Evolutionary conservation across 2,888 invertebrate species (phyloP), one percentile per base, ranked within the genome.

Genomic region (Xestia ashworthii): DNA sequence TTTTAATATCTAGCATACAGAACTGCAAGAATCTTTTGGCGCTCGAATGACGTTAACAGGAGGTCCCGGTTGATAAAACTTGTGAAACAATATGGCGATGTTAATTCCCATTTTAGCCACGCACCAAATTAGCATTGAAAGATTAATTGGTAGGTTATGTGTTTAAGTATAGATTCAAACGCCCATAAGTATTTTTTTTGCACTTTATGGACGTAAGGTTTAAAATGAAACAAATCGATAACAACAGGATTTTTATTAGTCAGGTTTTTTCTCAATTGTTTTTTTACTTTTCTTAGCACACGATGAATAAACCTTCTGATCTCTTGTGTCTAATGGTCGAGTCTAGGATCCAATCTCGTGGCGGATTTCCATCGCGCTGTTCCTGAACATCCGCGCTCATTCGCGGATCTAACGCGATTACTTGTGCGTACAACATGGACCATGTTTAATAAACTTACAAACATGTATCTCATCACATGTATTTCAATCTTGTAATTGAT

Each of bases 331-430:
- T 16, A 32, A 11, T 53, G 48, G 1, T 62, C 6, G 41, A 32
- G 41, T 53, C 12, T 41, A 64, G 73, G 73, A 88, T 88, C 81
- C 86, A 87, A 87, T 87, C 84, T 87, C 87, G 67, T 60, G 74
- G 86, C 79, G 88, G 86, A 88, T 87, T 88, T 88, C 81, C 87
- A 87, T 84, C 79, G 86, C 77, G 86, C 64, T 76, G 78, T 74
- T 68, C 64, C 60, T 32, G 71, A 78, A 87, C 77, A 81, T 81
- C 77, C 88, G 55, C 65, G 83, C 78, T 72, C 81, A 86, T 83
- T 83, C 79, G 69, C 83, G 86, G 86, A 86, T 86, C 73, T 80
- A 84, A 88, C 84, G 66, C 48, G 70, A 78, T 88, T 81, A 83
- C 77, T 79, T 71, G 81, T 88, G 88, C 84, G 87, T 81, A 70